These are phyloP conservation scores for Caenorhabditis macrosperma DNA, from an alignment of 2,888 invertebrate genomes.

Conservation along the genomic window DNA sequence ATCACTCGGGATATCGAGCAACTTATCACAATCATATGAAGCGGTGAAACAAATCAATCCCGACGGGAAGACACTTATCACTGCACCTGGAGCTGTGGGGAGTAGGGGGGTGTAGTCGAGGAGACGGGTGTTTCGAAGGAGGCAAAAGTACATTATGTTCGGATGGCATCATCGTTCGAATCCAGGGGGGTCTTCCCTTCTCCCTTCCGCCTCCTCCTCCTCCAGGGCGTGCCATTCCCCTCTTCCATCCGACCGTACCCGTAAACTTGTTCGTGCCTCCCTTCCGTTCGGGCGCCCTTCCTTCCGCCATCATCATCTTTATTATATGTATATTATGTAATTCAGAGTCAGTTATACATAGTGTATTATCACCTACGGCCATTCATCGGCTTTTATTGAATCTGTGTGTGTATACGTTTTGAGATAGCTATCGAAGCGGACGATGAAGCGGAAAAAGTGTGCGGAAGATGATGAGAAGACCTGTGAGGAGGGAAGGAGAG, in stretches of 20 bases:
- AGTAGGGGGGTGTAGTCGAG: constrained; percentile 26
- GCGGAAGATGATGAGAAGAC: constrained; percentile 34
- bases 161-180: constrained; percentile 50
- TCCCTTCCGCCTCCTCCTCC: constrained; percentile 19
- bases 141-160: constrained; percentile 53
- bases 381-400: constrained; percentile 58
- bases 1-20: constrained; percentile 17
- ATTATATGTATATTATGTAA: constrained; percentile 56
- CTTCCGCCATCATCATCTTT: constrained; percentile 43
- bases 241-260: constrained; percentile 56
- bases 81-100: too few species aligned
- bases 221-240: constrained; percentile 56
- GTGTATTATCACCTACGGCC: constrained; percentile 56
- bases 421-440: constrained; percentile 57
- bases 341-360: constrained; percentile 57
- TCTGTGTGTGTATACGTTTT: constrained; percentile 51
- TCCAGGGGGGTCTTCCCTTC: constrained; percentile 26
- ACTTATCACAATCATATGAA: constrained; percentile 38
- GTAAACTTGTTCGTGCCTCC: constrained; percentile 50
- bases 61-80: background rate
- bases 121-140: constrained; percentile 1
- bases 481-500: background rate
- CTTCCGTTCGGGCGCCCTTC: constrained; percentile 35
- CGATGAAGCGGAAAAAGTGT: constrained; percentile 54
- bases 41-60: constrained; percentile 10